Base-by-base conservation (phyloP, 2,797 vertebrate species). In the Etheostoma nigrum region DNA sequence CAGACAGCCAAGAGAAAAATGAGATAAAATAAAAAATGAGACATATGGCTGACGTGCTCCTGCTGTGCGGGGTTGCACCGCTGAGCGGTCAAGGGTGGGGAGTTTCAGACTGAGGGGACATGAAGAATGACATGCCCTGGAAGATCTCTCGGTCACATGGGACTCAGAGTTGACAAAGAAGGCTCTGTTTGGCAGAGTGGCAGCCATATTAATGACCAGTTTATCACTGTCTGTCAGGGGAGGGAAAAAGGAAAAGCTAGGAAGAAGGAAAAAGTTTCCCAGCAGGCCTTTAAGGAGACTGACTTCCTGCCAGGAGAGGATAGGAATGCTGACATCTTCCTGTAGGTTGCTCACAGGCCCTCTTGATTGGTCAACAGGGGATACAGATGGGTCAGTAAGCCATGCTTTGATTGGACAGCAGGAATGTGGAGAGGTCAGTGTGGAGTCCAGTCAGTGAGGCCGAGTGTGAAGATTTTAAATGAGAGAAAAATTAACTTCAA, bases 261-360 rank as follows among this genome's bases (percentile, higher is more conserved):
- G 53, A 75, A 88, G 66, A 44, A 85, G 82, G 78, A 77, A 87
- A 92, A 82, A 21, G 6, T 91, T 84, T 93, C 91, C 87, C 89
- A 70, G 84, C 84, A 89, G 93, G 81, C 72, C 58, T 90, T 89
- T 87, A 88, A 86, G 84, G 87, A 92, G 82, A 79, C 81, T 58
- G 72, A 73, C 91, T 94, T 93, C 91, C 91, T 93, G 91, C 86
- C 91, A 93, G 84, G 68, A 91, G 76, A 82, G 83, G 66, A 89
- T 79, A 89, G 81, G 90, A 94, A 94, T 93, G 88, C 91, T 92
- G 91, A 92, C 91, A 90, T 89, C 88, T 93, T 93, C 89, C 91
- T 92, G 87, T 92, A 89, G 84, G 89, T 88, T 81, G 78, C 82
- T 84, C 79, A 75, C 86, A 74, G 33, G 62, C 67, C 1, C 53